Base-by-base conservation (phyloP, 2,113 vertebrate genomes). In the Neogale vison region DNA sequence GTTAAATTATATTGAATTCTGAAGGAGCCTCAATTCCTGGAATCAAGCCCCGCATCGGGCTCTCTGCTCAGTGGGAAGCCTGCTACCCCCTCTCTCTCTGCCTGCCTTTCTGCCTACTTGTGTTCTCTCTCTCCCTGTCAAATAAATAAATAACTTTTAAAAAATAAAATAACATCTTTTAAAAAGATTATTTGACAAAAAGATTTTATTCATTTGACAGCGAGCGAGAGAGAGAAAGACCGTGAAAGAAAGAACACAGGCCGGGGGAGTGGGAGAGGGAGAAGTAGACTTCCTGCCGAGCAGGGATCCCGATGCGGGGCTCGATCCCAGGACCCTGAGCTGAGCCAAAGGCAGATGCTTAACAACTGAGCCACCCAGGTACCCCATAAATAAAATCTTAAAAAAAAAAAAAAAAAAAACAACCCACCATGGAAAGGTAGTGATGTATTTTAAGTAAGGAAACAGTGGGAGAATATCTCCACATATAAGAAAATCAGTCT, bases 401-500 rank as follows among this genome's bases (percentile, higher is more conserved):
- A 18, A 67, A 67, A 67, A 65, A 65, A 31, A 29, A 59, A 23
- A 59, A 61, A 61, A 61, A 61, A 3, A 59, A 7, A 24, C n/a
- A 23, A 61, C 23, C 69, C 82, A 59, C 21, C n/a, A 39, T 69
- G 15, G 20, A 74, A 90, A 88, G 50, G 13, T 10, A 69, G 59
- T 6, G 23, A 63, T 87, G 47, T 34, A 34, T 65, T 95, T 93
- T 81, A 83, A 95, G 84, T 47, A 65, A 85, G 55, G 34, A 80
- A 90, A 55, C 57, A 13, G 26, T 29, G 50, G 24, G 24, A 65
- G 29, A 45, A 31, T 39, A 61, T 77, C 34, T 13, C 23, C n/a
- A 85, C 9, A n/a, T 81, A 63, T 65, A 81, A 67, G 50, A 92
- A 97, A 92, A 63, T 50, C 59, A 74, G 39, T 88, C n/a, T 72